These are phyloP conservation scores for Hypotaenidia philippensis DNA, from an alignment of 2,797 vertebrate species.

Conservation along the genomic window DNA sequence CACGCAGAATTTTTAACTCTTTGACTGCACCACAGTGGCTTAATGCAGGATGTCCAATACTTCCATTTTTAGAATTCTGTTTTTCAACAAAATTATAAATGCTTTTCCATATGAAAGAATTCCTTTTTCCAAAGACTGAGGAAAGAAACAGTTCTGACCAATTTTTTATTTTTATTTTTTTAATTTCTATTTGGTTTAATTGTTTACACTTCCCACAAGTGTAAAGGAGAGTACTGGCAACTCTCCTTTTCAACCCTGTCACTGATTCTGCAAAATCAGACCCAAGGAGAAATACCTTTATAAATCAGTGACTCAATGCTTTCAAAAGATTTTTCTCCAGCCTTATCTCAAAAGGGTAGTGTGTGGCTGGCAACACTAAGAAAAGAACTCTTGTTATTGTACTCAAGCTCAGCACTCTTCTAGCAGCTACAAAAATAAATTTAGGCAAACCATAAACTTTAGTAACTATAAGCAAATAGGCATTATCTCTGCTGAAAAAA, in stretches of 20 bases:
- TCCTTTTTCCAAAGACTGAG: neutral
- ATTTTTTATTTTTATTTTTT: no score
- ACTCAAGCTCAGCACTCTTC: neutral
- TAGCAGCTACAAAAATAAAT: slow-evolving; percentile 9
- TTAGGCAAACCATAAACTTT: neutral
- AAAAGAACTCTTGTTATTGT: slow-evolving; percentile 16
- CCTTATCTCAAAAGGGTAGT: neutral
- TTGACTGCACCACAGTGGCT: neutral
- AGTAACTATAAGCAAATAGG: slow-evolving; percentile 7
- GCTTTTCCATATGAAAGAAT: neutral
- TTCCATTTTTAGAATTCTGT: neutral
- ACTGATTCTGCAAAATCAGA: neutral
- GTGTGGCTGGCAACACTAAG: neutral
- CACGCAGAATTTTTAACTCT: neutral
- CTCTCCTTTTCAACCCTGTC: neutral
- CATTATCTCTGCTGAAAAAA: neutral
- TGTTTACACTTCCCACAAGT: neutral
- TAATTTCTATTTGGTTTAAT: neutral
- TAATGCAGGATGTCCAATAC: neutral
- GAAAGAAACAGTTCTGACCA: neutral
- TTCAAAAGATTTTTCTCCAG: neutral
- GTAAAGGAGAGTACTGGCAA: neutral
- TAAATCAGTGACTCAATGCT: neutral
- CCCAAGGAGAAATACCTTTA: neutral
- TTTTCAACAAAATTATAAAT: neutral